phyloP scores from a whole-genome alignment of 2,888 invertebrate species.

The Ichneumoninae sp. region DNA sequence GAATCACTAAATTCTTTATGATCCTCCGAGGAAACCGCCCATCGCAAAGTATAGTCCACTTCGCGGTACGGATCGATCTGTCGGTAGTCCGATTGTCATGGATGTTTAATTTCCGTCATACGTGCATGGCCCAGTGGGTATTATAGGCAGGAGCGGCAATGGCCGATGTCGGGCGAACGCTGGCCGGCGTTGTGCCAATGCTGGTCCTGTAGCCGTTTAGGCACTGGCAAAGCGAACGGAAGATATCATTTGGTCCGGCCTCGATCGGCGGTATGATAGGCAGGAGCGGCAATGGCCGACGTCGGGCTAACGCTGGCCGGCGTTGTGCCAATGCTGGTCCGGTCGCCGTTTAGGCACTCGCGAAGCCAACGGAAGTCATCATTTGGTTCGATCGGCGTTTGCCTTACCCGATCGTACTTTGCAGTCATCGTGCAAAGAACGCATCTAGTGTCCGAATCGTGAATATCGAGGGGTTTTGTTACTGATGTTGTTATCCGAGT shows the following conservation, averaged over 20 bases:
- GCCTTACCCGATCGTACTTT: background rate
- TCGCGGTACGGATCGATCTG: background rate
- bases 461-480: background rate
- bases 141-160: no score
- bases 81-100: background rate
- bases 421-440: background rate
- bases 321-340: no score
- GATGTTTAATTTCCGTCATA: background rate
- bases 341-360: no score
- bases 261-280: background rate
- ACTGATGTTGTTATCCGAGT: background rate
- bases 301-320: no score
- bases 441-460: background rate
- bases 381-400: background rate
- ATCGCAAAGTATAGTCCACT: conserved; percentile 1
- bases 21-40: background rate
- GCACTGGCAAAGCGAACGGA: background rate
- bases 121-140: background rate
- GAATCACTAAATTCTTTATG: conserved; percentile 32
- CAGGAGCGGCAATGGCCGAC: no score
- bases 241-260: background rate
- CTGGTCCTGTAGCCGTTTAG: no score
- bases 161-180: no score
- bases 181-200: no score
- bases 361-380: background rate